Conservation (phyloP, 2,797 vertebrate genomes). For the Acrocephalus scirpaceus region DNA sequence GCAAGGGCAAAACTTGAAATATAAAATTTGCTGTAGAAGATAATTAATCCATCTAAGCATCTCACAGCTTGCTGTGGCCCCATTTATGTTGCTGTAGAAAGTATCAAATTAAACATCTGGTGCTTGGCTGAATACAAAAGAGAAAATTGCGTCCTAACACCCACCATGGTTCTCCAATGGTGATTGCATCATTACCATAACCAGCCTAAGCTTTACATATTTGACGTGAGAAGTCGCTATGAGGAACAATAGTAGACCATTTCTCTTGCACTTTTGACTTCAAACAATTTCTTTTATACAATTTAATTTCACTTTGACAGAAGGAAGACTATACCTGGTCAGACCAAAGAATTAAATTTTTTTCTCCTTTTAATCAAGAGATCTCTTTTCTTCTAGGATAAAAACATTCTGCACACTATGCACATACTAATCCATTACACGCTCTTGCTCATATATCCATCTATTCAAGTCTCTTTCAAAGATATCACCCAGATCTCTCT, state of each 20-base stretch:
- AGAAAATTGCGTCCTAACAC: not conserved
- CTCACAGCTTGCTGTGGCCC: not conserved
- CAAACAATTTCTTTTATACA: not conserved
- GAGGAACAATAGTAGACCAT: not conserved
- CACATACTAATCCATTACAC: not conserved
- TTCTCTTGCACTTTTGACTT: not conserved
- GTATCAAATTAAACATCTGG: not conserved
- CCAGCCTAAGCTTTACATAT: not conserved
- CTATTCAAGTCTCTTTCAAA: not conserved
- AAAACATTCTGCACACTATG: not conserved
- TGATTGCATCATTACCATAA: not conserved
- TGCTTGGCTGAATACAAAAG: not conserved
- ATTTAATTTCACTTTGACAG: not conserved
- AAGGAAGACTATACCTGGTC: not conserved
- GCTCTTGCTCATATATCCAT: accelerated
- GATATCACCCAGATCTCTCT: not conserved
- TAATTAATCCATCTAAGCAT: not conserved
- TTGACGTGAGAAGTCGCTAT: not conserved
- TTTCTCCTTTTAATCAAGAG: not conserved
- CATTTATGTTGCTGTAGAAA: not conserved
- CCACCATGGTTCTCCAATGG: not conserved
- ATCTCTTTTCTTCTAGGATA: not conserved
- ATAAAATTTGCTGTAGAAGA: not conserved
- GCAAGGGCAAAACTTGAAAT: not conserved
- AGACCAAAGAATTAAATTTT: not conserved